These are phyloP conservation scores for Chloroceryle inda DNA, from an alignment of 2,797 vertebrate genomes.

Conservation along the genomic window DNA sequence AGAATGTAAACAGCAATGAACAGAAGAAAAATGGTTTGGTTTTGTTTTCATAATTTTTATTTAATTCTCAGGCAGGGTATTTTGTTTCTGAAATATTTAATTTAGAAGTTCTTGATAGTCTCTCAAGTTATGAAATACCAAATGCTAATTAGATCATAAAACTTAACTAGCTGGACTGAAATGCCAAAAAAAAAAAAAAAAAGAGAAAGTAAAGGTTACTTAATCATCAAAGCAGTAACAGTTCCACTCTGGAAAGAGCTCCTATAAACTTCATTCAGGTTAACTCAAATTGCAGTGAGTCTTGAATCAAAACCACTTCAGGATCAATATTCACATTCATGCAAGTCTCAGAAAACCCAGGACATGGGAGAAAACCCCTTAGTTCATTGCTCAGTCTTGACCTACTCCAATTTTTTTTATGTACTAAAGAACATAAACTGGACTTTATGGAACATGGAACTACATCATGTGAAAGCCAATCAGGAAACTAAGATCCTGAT, in stretches of 20 bases:
- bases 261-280: neutral
- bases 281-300: conserved; percentile 6
- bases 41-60: conserved; percentile 63
- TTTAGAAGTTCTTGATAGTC: conserved; percentile 70
- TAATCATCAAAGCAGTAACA: conserved; percentile 63
- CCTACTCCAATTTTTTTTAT: fast-evolving
- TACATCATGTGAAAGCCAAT: neutral
- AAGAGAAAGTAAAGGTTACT: conserved; percentile 75
- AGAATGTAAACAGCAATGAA: conserved; percentile 65
- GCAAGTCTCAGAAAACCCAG: neutral
- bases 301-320: neutral
- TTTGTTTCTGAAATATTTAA: conserved; percentile 74
- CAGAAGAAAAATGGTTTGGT: conserved; percentile 46
- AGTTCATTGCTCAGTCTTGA: neutral
- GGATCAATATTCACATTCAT: neutral
- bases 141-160: conserved; percentile 79
- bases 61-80: conserved; percentile 57
- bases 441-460: neutral
- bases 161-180: conserved; percentile 71
- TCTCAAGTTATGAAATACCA: conserved; percentile 76
- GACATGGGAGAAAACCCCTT: neutral
- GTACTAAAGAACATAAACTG: fast-evolving
- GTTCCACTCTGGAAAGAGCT: neutral
- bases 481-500: neutral
- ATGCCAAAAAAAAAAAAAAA: conserved; percentile 76